Percentiles rank a stretch among this genome's conserved stretches.
phyloP scores from a whole-genome alignment of 1,140 invertebrate species.

The Zaprionus ornatus region DNA sequence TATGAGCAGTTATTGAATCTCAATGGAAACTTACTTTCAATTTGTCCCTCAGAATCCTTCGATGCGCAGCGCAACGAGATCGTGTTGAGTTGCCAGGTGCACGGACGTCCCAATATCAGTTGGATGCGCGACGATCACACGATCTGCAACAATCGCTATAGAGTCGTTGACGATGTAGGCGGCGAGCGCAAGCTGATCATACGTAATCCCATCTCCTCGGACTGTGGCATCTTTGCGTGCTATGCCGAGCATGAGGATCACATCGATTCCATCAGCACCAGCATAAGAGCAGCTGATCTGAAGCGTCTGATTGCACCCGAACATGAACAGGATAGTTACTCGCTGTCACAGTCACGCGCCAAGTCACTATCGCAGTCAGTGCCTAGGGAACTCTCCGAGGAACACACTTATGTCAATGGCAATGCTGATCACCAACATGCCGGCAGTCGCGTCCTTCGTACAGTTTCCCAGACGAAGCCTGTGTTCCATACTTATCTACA shows the following conservation, averaged over 20 bases:
- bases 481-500: conserved; percentile 92
- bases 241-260: conserved; percentile 85
- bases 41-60: conserved; percentile 79
- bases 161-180: conserved; percentile 85
- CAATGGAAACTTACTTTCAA: neutral
- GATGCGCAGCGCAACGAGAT: conserved; percentile 85
- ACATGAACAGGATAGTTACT: conserved; percentile 15
- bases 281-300: conserved; percentile 63
- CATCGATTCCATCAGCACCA: conserved; percentile 73
- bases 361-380: conserved; percentile 9
- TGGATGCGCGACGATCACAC: conserved; percentile 88
- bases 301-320: conserved; percentile 64
- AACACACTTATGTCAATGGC: conserved; percentile 48
- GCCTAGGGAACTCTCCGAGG: neutral
- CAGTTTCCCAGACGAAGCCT: conserved; percentile 86
- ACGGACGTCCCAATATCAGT: conserved; percentile 86
- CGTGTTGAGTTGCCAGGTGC: conserved; percentile 87
- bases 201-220: conserved; percentile 85
- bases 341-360: neutral
- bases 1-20: conserved; percentile 11
- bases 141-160: conserved; percentile 85
- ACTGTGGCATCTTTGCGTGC: conserved; percentile 88
- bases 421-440: conserved; percentile 83
- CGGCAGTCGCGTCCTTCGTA: conserved; percentile 63
- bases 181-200: conserved; percentile 88